These are phyloP conservation scores for Meloidogyne floridensis DNA, from an alignment of 1,140 invertebrate species.

Conservation along the genomic window DNA sequence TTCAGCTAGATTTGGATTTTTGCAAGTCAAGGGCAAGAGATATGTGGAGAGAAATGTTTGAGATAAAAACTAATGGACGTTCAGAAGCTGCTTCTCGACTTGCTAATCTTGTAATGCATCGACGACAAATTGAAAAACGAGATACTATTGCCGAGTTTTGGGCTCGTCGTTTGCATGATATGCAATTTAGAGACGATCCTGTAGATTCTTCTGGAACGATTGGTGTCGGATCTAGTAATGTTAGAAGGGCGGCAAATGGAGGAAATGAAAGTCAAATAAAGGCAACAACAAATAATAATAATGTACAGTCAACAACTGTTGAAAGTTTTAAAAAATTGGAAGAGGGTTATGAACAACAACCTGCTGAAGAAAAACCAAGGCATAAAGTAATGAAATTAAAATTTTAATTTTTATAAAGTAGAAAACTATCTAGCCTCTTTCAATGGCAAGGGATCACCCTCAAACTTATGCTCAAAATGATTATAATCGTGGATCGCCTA, in stretches of 20 bases:
- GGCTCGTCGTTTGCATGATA: slow-evolving; percentile 51
- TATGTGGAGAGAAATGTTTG: slow-evolving; percentile 60
- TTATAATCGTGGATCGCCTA: slow-evolving; percentile 15
- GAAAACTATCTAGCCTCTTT: neutral
- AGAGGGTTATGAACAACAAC: neutral
- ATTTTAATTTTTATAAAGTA: neutral
- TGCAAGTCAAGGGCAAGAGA: slow-evolving; percentile 56
- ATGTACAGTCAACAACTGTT: neutral
- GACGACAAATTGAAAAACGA: slow-evolving; percentile 47
- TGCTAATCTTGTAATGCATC: slow-evolving; percentile 40
- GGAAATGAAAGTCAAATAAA: neutral
- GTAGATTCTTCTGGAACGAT: slow-evolving; percentile 30
- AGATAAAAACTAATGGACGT: slow-evolving; percentile 42
- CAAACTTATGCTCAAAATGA: slow-evolving; percentile 21
- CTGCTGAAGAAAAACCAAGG: slow-evolving; percentile 5
- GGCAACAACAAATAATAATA: neutral
- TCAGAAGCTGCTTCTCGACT: slow-evolving; percentile 39
- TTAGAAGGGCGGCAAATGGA: neutral
- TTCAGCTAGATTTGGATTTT: slow-evolving; percentile 57
- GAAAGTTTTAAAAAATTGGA: slow-evolving; percentile 10
- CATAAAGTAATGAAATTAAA: neutral
- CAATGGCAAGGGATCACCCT: slow-evolving; percentile 16
- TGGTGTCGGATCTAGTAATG: slow-evolving; percentile 17
- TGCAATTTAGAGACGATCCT: slow-evolving; percentile 53
- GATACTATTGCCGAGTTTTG: slow-evolving; percentile 59